Base-by-base conservation (phyloP, 2,888 invertebrate species). In the Cephonodes hylas region DNA sequence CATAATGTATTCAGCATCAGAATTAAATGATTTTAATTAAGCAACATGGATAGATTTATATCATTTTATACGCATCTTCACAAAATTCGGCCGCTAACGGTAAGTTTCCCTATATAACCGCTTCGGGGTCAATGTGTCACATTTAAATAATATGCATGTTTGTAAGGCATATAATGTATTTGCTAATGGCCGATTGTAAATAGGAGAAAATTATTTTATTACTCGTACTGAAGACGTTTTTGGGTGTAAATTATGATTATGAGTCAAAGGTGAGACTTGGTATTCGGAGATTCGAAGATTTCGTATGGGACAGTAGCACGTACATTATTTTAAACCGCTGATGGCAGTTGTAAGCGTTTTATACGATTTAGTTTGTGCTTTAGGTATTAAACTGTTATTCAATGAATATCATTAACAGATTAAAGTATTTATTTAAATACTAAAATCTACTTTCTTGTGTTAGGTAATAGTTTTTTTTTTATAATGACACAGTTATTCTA, bases 11-110 rank as follows among this genome's bases (percentile, higher is more conserved):
- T 88, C 88, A 78, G 84, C 88, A 84, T 84, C 84, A 84, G 84
- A 84, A 86, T 88, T 84, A 88, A 89, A 88, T 85, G 79, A 79
- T 85, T 86, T 85, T 88, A 89, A 89, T 90, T 84, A 89, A 86
- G 82, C 80, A 75, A 72, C 74, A 66, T 76, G 65, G 76, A 75
- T 75, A 79, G 78, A 83, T 84, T 83, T 81, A 83, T 83, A 76
- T 79, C 74, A 71, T 72, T 74, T 31, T 73, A 76, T 73, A 77
- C 69, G 70, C 69, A 79, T 79, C 75, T 70, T 69, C 68, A 69
- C 64, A 67, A 71, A 69, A 71, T 53, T 53, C 63, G 67, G 72
- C 66, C 66, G 75, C 64, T 84, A 83, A 84, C 84, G 74, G 80
- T 82, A 63, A 46, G 66, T 76, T 73, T 72, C 71, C 74, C 73